Evolutionary conservation across 2,888 invertebrate genomes (phyloP), one percentile per base, ranked within the genome.

Genomic region (Drosophila formosana): DNA sequence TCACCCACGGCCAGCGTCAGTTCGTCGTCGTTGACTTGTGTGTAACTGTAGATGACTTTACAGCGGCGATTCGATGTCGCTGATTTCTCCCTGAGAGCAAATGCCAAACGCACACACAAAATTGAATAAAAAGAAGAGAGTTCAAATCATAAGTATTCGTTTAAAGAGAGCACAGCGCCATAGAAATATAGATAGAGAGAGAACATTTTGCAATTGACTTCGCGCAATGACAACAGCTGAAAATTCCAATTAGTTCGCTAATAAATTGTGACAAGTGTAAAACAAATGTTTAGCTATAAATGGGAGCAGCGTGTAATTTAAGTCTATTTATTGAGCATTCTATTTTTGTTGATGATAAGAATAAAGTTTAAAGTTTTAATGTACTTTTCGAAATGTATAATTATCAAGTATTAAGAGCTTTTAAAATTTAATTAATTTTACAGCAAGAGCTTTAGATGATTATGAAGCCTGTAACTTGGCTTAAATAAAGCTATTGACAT

Each of bases 1-100:
- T 98, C 98, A 75, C 98, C 97, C 46, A 97, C 96, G 81, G 95
- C 94, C 72, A 99, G 94, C 77, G 95, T 95, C 80, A 99, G 93
- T 92, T 99, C 99, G 93, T 99, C 99, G 67, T 96, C 96, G 92
- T 98, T 98, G 76, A 96, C 96, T 60, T 98, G 98, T 86, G 96
- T 95, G 93, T 99, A 99, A 92, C 96, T 97, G 93, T 96, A 98
- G 79, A 97, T 94, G 53, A 97, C 98, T 90, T 96, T 95, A 92
- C 97, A 97, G 90, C 95, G 95, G 71, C 96, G 95, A 88, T 91
- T 94, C 93, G 72, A 90, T 88, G 91, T 89, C 72, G 86, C 91
- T 88, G 83, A 84, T 88, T 93, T 92, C 78, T 93, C 92, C 85
- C 93, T 93, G 82, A 47, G 75, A 79, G 51, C 45, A 18, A 37